These are phyloP conservation scores for Furcula furcula DNA, from an alignment of 2,888 invertebrate genomes.

Conservation along the genomic window DNA sequence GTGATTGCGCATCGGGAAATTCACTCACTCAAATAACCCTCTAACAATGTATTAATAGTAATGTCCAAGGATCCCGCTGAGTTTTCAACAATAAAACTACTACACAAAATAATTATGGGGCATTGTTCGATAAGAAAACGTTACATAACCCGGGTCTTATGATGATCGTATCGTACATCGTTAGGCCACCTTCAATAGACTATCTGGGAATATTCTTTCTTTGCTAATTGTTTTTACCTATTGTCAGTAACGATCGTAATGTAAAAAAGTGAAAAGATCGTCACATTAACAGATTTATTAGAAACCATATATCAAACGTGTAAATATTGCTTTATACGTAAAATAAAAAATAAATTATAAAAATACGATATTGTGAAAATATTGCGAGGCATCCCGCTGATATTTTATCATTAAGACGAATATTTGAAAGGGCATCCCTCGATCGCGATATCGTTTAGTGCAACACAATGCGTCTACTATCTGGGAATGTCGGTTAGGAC, in stretches of 20 bases:
- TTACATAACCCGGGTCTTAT: constrained; percentile 4
- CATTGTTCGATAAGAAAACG: constrained; percentile 17
- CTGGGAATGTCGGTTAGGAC: constrained; percentile 79
- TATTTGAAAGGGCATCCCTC: constrained; percentile 59
- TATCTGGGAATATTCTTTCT: constrained; percentile 1
- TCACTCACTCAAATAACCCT: constrained; percentile 20
- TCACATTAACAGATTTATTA: constrained; percentile 14
- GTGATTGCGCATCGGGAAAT: constrained; percentile 24
- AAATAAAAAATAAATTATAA: constrained; percentile 48
- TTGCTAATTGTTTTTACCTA: neutral
- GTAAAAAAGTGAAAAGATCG: constrained; percentile 9
- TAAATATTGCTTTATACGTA: constrained; percentile 37
- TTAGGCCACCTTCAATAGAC: too few relatives aligned
- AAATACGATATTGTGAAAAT: constrained; percentile 71
- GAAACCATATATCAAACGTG: constrained; percentile 41
- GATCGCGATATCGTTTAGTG: constrained; percentile 65
- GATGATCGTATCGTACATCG: too few relatives aligned
- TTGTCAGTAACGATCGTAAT: neutral
- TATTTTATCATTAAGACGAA: constrained; percentile 71
- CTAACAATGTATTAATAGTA: constrained; percentile 9
- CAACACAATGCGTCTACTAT: constrained; percentile 66
- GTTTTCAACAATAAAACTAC: constrained; percentile 33
- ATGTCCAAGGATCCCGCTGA: constrained; percentile 56
- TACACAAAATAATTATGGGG: constrained; percentile 30
- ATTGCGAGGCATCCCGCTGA: constrained; percentile 70